Base-by-base conservation (phyloP, 2,797 vertebrate genomes). In the Xenentodon cancila region DNA sequence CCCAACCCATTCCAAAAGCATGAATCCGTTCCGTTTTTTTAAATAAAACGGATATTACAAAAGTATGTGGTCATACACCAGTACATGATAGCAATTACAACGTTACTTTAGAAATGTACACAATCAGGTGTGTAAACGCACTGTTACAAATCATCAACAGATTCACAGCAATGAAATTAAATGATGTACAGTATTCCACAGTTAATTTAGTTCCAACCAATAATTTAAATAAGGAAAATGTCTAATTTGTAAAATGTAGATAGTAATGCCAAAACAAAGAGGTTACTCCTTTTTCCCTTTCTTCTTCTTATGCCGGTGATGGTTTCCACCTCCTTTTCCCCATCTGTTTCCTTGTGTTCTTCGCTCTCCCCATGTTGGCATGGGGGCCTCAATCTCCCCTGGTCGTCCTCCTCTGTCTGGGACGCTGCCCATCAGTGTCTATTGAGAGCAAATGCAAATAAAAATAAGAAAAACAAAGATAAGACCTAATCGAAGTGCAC, bases 331-430 rank as follows among this genome's bases (percentile, higher is more conserved):
- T 59, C 86, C 89, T 53, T 69, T 71, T 30, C 86, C 85, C 30
- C 61, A 49, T 61, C 37, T 45, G 51, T 66, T 62, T 52, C 91
- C 92, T 30, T 93, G 91, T 1, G 93, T 81, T 63, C 90, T 90
- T 34, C 92, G 83, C 22, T 78, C 87, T 64, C 80, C 83, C 93
- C 95, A 97, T 0, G 0, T 11, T 8, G 96, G 95, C 95, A 97
- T 96, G 0, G 96, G 96, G 0, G 93, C 84, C 75, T 97, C 96
- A 1, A 97, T 92, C 82, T 97, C 96, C 47, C 91, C 88, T 0
- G 96, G 96, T 5, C 95, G 91, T 3, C 96, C 95, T 27, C 96
- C 96, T 72, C 95, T 92, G 87, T 97, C 95, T 1, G 96, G 96
- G 7, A 97, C 94, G 0, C 68, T 73, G 27, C 95, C 95, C 95